These are phyloP conservation scores for Hydrolagus colliei DNA, from an alignment of 2,797 vertebrate genomes.

Conservation along the genomic window DNA sequence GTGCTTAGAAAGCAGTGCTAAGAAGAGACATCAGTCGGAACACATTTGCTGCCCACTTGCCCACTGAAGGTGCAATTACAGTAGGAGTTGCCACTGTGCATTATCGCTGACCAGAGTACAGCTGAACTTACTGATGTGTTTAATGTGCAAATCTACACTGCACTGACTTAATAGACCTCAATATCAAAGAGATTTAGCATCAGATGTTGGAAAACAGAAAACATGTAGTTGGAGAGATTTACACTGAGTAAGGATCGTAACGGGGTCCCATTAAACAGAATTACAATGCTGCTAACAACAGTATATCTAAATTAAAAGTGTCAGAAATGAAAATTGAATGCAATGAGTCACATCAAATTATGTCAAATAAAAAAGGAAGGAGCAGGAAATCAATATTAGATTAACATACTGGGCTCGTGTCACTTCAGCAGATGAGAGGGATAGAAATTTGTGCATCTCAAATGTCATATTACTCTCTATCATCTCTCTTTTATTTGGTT, in stretches of 20 bases:
- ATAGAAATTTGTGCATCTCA: neutral
- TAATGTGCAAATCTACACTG: neutral
- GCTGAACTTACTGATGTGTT: neutral
- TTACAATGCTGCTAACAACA: slow-evolving; percentile 18
- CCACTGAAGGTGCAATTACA: neutral
- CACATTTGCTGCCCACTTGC: neutral
- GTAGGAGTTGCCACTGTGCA: neutral
- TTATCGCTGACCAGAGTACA: neutral
- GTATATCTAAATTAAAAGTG: slow-evolving; percentile 21
- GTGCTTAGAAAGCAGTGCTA: neutral
- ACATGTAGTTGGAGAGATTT: neutral
- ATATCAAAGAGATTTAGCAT: slow-evolving; percentile 8
- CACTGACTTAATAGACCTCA: neutral
- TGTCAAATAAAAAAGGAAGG: slow-evolving; percentile 16
- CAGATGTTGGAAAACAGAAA: slow-evolving; percentile 18
- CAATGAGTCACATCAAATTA: slow-evolving; percentile 24
- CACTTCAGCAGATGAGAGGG: neutral
- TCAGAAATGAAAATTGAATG: slow-evolving; percentile 29
- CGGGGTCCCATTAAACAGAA: slow-evolving; percentile 1
- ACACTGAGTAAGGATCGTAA: neutral
- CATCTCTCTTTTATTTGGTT: neutral
- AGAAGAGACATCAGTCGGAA: neutral
- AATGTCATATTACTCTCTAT: neutral
- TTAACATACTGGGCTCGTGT: neutral
- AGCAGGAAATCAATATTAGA: slow-evolving; percentile 23